phyloP scores from a whole-genome alignment of 2,797 vertebrate genomes.

The Sebastes steindachneri region DNA sequence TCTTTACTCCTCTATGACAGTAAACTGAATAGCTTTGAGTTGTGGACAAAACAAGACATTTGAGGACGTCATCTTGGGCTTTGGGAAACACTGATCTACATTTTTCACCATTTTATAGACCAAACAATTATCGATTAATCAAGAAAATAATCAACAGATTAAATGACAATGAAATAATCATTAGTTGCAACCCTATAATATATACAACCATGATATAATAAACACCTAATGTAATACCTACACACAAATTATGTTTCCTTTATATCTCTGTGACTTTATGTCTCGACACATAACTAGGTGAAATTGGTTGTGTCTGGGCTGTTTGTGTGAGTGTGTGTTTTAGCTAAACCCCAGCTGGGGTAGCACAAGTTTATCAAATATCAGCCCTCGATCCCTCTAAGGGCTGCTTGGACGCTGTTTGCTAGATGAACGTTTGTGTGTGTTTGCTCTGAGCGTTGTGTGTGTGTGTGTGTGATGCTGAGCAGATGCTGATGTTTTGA shows the following conservation, averaged over 20 bases:
- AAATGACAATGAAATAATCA: too few species aligned
- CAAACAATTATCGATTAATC: too few species aligned
- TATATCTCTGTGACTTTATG: neutral
- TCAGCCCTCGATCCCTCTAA: conserved; percentile 54
- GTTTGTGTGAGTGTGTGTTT: conserved; percentile 9
- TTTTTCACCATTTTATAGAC: too few species aligned
- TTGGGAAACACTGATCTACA: too few species aligned
- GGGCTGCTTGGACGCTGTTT: conserved; percentile 57
- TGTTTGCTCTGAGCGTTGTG: conserved; percentile 53
- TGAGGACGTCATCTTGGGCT: too few species aligned
- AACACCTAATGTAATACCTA: neutral
- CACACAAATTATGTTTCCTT: neutral
- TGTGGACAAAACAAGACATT: too few species aligned
- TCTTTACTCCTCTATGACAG: too few species aligned
- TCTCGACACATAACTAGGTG: neutral
- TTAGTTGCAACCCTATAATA: too few species aligned
- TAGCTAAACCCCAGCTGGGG: conserved; percentile 51
- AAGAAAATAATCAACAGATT: too few species aligned
- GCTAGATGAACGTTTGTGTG: conserved; percentile 46
- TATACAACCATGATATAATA: neutral
- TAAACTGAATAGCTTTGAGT: too few species aligned
- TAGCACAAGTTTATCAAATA: conserved; percentile 69
- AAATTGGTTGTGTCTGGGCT: neutral
- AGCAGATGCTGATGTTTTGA: conserved; percentile 80
- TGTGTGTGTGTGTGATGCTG: conserved; percentile 60